Conservation (phyloP, 2,888 invertebrate species). For the Nephrotoma flavescens region DNA sequence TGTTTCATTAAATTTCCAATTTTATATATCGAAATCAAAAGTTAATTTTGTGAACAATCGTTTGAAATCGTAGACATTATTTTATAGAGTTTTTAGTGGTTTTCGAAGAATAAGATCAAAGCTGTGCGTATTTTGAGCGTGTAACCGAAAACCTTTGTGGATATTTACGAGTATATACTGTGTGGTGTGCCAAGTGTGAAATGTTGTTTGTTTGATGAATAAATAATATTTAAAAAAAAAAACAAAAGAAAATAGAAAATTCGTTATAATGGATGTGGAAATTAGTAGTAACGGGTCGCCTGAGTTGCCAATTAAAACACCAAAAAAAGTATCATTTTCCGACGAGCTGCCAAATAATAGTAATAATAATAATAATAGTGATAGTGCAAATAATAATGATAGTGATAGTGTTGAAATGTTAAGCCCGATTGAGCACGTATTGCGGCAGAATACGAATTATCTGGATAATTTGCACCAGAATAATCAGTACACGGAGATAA, state of each 20-base stretch:
- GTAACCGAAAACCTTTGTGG: background rate
- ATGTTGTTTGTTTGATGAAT: background rate
- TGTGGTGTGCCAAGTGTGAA: background rate
- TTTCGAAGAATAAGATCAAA: background rate
- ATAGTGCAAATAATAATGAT: background rate
- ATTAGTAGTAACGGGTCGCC: background rate
- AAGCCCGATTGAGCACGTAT: constrained; percentile 21
- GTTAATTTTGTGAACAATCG: background rate
- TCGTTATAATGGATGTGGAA: background rate
- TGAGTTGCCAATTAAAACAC: constrained; percentile 14
- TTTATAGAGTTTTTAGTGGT: background rate
- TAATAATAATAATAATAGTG: background rate
- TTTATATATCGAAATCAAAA: background rate
- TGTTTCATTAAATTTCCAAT: background rate
- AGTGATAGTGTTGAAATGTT: background rate
- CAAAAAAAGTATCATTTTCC: constrained; percentile 32
- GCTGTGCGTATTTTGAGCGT: background rate
- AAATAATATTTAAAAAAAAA: background rate
- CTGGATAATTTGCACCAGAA: constrained; percentile 25
- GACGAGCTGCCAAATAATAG: constrained; percentile 21
- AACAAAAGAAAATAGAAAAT: background rate
- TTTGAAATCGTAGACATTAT: background rate
- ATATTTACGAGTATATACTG: background rate
- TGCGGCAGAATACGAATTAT: constrained; percentile 25
- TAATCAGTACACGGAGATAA: background rate